Base-by-base conservation (phyloP, 1,140 invertebrate genomes). In the Drosophila subpulchrella region DNA sequence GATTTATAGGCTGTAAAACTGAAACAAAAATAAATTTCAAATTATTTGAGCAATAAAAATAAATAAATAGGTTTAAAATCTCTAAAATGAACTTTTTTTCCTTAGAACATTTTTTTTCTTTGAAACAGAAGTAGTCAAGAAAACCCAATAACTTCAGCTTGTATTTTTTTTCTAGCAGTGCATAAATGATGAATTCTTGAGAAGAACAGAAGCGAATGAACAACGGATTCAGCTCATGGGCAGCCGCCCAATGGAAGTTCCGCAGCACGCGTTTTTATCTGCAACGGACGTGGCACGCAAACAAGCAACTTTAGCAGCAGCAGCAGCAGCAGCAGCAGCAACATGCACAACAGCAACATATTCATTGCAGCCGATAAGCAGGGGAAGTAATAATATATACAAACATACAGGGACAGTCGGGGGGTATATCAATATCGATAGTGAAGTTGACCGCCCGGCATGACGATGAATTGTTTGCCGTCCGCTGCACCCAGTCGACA, bases 251-350 rank as follows among this genome's bases (percentile, higher is more conserved):
- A 54, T 79, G 72, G 67, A 80, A 84, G 81, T 84, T 76, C 66
- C 73, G 66, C 54, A 84, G 81, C 81, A 81, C 71, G 82, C 78
- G 71, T 88, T 88, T 86, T 88, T 86, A 86, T 86, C 82, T 86
- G 82, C 78, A 86, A 54, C 82, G 82, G 82, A 86, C 82, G 82
- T 86, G 62, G 78, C 53, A 85, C 57, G 76, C 76, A 79, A 63
- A 57, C 58, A 76, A 51, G 51, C 27, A 61, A 30, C 42, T 47
- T 2, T 24, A 27, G 30, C 54, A 34, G 15, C 56, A 65, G 42
- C 70, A 59, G 39, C 34, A n/a, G n/a, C 32, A 44, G 15, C 59
- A 57, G 24, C 70, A 59, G 39, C 34, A 51, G 27, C 53, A 54
- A 17, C 50, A 71, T 24, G 24, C 6, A 42, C 74, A 44, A 24